phyloP scores from a whole-genome alignment of 2,113 vertebrate species.

The Procavia capensis region DNA sequence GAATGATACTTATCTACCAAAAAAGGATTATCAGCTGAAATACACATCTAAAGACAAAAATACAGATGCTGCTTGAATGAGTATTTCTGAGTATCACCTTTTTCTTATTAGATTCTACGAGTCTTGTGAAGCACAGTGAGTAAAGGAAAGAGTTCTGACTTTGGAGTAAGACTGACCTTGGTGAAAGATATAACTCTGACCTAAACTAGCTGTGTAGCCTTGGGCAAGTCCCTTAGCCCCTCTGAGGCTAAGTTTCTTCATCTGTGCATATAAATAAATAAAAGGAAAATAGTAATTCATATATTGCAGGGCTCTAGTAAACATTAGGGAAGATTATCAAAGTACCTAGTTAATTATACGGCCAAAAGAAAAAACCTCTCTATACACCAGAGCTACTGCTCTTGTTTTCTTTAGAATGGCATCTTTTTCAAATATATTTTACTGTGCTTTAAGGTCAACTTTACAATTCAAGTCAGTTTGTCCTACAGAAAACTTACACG shows the following conservation, averaged over 20 bases:
- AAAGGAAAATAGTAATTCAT: neutral
- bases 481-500: no score
- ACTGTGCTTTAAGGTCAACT: no score
- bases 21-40: conserved; percentile 1
- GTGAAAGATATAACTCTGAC: neutral
- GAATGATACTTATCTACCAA: neutral
- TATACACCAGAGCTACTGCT: neutral
- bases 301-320: neutral
- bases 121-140: neutral
- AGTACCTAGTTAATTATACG: neutral
- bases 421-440: no score
- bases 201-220: neutral
- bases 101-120: neutral
- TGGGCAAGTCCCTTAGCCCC: neutral
- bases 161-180: neutral
- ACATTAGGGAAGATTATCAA: neutral
- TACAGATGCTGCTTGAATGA: no score
- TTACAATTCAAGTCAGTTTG: no score
- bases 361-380: neutral
- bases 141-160: neutral
- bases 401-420: no score
- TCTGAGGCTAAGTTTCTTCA: neutral
- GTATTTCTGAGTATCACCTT: neutral
- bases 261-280: neutral
- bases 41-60: neutral